phyloP scores from a whole-genome alignment of 2,888 invertebrate genomes.

The Plutella xylostella region DNA sequence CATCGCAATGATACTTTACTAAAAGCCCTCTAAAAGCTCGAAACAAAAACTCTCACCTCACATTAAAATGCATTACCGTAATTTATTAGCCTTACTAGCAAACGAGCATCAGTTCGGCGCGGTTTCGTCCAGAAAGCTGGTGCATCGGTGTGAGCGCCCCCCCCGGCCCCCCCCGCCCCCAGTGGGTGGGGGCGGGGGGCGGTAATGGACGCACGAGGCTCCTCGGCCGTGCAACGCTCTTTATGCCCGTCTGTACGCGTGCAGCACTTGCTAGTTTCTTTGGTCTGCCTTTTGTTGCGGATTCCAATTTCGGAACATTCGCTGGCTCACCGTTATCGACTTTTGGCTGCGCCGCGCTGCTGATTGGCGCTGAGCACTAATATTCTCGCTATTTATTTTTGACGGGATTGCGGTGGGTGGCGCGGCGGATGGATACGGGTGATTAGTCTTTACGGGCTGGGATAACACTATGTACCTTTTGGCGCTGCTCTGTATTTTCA shows the following conservation, averaged over 20 bases:
- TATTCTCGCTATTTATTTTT: background rate
- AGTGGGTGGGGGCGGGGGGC: slow-evolving; percentile 25
- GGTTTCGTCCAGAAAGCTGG: slow-evolving; percentile 62
- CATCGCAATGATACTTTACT: too few relatives aligned
- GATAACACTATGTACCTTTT: too few relatives aligned
- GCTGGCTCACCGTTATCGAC: slow-evolving; percentile 6
- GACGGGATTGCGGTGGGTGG: background rate
- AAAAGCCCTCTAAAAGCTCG: too few relatives aligned
- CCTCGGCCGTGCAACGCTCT: slow-evolving; percentile 52
- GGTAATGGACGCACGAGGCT: slow-evolving; percentile 67
- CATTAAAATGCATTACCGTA: slow-evolving; percentile 21
- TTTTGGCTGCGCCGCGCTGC: background rate
- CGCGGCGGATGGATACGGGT: background rate
- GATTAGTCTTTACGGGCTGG: background rate
- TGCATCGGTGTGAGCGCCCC: slow-evolving; percentile 60
- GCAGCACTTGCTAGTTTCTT: slow-evolving; percentile 61
- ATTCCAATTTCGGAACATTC: slow-evolving; percentile 55
- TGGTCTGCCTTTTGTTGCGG: slow-evolving; percentile 59
- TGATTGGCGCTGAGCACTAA: background rate
- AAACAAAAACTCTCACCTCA: background rate
- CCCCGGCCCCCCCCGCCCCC: slow-evolving; percentile 20
- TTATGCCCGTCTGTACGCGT: slow-evolving; percentile 61
- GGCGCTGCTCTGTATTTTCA: background rate
- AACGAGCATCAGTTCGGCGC: slow-evolving; percentile 32
- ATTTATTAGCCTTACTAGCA: slow-evolving; percentile 50